Evolutionary conservation across 1,140 invertebrate species (phyloP), one percentile per base, ranked within the genome.

Genomic region (Aphelinus certus): DNA sequence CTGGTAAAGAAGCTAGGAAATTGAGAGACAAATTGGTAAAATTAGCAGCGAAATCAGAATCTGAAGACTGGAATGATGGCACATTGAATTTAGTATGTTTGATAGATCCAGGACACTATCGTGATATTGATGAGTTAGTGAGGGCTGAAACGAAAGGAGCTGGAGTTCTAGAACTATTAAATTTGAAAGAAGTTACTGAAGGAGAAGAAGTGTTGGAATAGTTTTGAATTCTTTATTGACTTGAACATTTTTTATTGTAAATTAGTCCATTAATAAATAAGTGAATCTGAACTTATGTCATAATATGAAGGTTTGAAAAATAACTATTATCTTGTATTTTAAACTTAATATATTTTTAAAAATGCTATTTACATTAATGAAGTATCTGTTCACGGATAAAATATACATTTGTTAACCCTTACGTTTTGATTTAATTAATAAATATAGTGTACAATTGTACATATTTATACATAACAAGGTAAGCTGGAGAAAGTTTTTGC

Each of bases 21-120:
- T 81, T 96, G 0, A 93, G 92, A 80, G 93, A 98, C 77, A 94
- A 95, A 84, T 87, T 95, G 7, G 80, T 89, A 0, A 93, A 94
- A 85, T 83, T 97, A 53, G 90, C 93, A 56, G 91, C 89, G 26
- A 89, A 91, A 75, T 84, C 95, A 46, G 97, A 98, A 88, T 90
- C 90, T 76, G 97, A 98, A 84, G 92, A 92, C 55, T 95, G 94
- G 92, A 90, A 93, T 64, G 91, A 90, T 79, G 92, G 93, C 26
- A 91, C 91, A 45, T 90, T 96, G 9, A 93, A 92, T 83, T 90
- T 98, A 83, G 91, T 95, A 46, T 93, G 96, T 78, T 86, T 97
- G 4, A 95, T 97, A 60, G 97, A 99, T 91, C 98, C 98, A 62
- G 98, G 97, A 6, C 92, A 94, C 78, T 98, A 95, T 83, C 91